Percentiles rank a stretch among this genome's conserved stretches.
Evolutionary conservation across 1,140 invertebrate species (phyloP).

Genomic region (Drosophila pandora): DNA sequence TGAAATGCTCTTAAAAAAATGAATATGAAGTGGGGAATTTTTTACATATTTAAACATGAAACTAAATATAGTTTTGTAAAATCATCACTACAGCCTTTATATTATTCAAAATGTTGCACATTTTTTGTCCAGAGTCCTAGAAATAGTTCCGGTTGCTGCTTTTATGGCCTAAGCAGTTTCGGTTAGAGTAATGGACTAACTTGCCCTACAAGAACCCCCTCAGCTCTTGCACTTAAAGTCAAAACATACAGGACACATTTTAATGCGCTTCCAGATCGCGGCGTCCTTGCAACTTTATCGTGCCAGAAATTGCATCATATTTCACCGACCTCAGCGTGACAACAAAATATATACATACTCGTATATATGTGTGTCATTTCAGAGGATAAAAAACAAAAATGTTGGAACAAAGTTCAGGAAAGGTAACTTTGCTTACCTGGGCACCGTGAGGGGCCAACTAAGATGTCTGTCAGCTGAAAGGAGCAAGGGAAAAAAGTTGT

Average conservation of each 20-base stretch:
- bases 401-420: slow-evolving; percentile 32
- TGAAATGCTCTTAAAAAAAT: slow-evolving; percentile 38
- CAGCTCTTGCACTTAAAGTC: slow-evolving; percentile 54
- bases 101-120: too few species aligned
- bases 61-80: too few species aligned
- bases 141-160: neutral
- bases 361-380: neutral
- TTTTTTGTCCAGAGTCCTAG: too few species aligned
- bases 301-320: slow-evolving; percentile 79
- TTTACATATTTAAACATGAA: neutral
- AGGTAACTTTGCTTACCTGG: slow-evolving; percentile 44
- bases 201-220: slow-evolving; percentile 18
- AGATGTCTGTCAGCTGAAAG: slow-evolving; percentile 50
- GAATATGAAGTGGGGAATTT: too few species aligned
- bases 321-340: slow-evolving; percentile 67
- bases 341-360: slow-evolving; percentile 49
- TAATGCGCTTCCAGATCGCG: slow-evolving; percentile 56
- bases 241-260: slow-evolving; percentile 61
- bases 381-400: neutral
- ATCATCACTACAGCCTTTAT: too few species aligned
- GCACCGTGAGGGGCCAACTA: slow-evolving; percentile 31
- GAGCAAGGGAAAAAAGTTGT: slow-evolving; percentile 34
- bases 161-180: neutral
- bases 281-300: slow-evolving; percentile 77
- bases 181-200: slow-evolving; percentile 20